Evolutionary conservation across 37 sponge, comb jelly and placozoan genomes (phyloP).

Genomic region (Halisarca cf. caerulea): DNA sequence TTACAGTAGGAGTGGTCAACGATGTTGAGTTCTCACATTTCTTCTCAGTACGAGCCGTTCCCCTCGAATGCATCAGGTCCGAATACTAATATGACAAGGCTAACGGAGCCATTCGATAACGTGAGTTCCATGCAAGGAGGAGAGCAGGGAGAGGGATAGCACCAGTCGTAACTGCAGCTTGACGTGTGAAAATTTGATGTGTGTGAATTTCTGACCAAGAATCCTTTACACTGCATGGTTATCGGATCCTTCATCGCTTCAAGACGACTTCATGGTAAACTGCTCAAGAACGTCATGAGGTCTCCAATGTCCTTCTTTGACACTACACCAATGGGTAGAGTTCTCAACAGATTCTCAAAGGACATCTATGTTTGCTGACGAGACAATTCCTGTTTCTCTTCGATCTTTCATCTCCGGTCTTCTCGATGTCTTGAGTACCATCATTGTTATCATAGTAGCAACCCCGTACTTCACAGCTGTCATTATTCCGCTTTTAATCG

Average conservation of each 20-base stretch:
- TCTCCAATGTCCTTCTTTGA: slow-evolving; percentile 95
- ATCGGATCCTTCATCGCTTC: slow-evolving; percentile 64
- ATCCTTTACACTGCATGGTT: too few species aligned
- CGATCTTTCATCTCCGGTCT: slow-evolving; percentile 49
- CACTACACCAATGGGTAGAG: slow-evolving; percentile 88
- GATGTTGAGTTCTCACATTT: too few species aligned
- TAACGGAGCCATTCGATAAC: too few species aligned
- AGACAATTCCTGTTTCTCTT: slow-evolving; percentile 69
- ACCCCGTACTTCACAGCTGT: slow-evolving; percentile 60
- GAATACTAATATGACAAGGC: too few species aligned
- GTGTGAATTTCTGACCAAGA: too few species aligned
- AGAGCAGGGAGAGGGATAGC: too few species aligned
- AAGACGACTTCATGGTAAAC: slow-evolving; percentile 44
- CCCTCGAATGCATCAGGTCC: too few species aligned
- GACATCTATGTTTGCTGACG: slow-evolving; percentile 88
- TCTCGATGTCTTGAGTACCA: slow-evolving; percentile 45
- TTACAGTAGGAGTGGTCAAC: too few species aligned
- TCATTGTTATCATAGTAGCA: slow-evolving; percentile 67
- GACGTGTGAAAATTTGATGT: too few species aligned
- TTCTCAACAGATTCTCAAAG: slow-evolving; percentile 93
- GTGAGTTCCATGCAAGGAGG: too few species aligned
- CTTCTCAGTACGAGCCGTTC: too few species aligned
- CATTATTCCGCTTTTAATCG: not conserved
- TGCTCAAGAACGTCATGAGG: slow-evolving; percentile 72
- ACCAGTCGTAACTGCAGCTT: too few species aligned